phyloP scores from a whole-genome alignment of 2,113 vertebrate species.

The Cygnus buccinator region DNA sequence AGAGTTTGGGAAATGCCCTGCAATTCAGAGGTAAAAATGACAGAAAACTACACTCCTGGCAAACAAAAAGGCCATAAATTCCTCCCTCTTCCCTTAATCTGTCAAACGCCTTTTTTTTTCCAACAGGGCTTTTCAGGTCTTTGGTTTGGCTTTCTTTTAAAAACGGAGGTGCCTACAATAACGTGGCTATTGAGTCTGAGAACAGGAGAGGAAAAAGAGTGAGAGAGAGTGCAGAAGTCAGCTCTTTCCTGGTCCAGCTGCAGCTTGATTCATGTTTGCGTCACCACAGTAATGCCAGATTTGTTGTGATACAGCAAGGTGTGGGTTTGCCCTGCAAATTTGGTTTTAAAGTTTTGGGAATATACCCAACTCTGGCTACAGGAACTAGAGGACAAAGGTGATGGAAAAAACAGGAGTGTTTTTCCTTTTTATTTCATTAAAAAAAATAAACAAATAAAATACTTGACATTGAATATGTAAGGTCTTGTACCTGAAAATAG shows the following conservation, averaged over 20 bases:
- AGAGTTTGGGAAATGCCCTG: conserved; percentile 19
- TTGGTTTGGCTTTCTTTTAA: neutral
- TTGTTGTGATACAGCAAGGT: neutral
- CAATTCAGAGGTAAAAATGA: neutral
- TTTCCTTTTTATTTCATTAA: neutral
- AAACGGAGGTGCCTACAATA: neutral
- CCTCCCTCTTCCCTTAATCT: neutral
- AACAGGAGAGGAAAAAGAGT: neutral
- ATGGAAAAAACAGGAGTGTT: neutral
- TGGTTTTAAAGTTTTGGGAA: neutral
- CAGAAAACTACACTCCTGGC: neutral
- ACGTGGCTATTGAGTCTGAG: neutral
- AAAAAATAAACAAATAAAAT: neutral
- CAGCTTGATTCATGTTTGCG: neutral
- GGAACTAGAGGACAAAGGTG: neutral
- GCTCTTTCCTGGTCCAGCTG: neutral
- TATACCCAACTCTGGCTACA: neutral
- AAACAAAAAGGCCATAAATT: conserved; percentile 31
- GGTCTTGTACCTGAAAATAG: neutral
- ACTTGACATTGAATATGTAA: neutral
- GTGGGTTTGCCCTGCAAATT: neutral
- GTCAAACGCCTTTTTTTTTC: neutral
- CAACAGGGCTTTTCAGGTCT: neutral
- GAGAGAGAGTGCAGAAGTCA: fast-evolving
- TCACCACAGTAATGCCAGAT: neutral